Evolutionary conservation across 2,797 vertebrate genomes (phyloP).

Genomic region (Mionectes olivaceus): DNA sequence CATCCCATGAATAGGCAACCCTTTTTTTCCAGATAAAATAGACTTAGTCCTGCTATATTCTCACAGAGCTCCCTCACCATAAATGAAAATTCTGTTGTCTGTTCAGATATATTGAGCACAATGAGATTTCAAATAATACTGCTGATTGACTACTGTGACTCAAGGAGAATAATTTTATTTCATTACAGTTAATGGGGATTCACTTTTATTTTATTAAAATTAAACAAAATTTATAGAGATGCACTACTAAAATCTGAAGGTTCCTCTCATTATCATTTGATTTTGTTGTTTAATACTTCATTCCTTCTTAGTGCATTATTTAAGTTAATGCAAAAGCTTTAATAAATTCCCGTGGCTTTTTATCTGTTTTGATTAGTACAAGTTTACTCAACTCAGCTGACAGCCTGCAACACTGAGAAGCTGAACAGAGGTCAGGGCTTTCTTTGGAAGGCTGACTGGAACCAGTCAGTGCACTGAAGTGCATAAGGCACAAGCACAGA

Average conservation of each 20-base stretch:
- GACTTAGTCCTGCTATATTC: neutral
- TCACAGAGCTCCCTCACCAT: neutral
- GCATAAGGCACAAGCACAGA: neutral
- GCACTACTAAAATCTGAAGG: conserved; percentile 8
- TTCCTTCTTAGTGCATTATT: neutral
- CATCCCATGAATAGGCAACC: neutral
- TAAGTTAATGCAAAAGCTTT: conserved; percentile 22
- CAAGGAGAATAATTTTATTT: conserved; percentile 42
- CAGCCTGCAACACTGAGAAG: neutral
- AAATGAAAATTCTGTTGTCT: conserved; percentile 35
- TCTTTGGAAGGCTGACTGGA: neutral
- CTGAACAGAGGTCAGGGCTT: neutral
- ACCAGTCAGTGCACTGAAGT: neutral
- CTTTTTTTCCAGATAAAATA: neutral
- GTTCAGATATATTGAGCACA: neutral
- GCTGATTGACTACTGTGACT: neutral
- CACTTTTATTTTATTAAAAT: conserved; percentile 37
- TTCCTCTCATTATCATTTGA: conserved; percentile 38
- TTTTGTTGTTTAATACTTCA: neutral
- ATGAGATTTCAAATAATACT: conserved; percentile 26
- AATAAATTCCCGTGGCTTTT: conserved; percentile 26
- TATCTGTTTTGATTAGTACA: conserved; percentile 56
- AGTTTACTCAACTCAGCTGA: conserved; percentile 42
- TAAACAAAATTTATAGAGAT: conserved; percentile 30
- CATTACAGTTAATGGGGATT: conserved; percentile 20